These are phyloP conservation scores for Drosophila triauraria DNA, from an alignment of 1,140 invertebrate species.

Conservation along the genomic window DNA sequence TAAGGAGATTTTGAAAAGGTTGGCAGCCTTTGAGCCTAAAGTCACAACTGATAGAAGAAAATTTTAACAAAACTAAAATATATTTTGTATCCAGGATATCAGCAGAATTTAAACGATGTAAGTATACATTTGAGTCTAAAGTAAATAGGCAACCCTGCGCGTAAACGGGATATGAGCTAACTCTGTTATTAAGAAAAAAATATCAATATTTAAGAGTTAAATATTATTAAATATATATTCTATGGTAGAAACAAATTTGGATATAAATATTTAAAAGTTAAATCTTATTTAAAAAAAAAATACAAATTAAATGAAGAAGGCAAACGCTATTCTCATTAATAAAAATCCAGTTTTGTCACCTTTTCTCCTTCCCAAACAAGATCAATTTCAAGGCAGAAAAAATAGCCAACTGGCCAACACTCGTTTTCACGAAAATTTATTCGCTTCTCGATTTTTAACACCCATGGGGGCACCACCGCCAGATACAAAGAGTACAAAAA, in stretches of 20 bases:
- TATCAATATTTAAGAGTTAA: neutral
- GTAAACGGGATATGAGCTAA: neutral
- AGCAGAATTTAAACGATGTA: neutral
- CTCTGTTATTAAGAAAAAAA: neutral
- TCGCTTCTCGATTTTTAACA: conserved; percentile 79
- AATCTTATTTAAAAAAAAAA: too few species aligned
- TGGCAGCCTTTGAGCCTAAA: too few species aligned
- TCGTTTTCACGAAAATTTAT: conserved; percentile 65
- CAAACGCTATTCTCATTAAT: too few species aligned
- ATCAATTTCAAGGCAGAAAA: too few species aligned
- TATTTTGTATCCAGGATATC: too few species aligned
- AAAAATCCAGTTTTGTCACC: too few species aligned
- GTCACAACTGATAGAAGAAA: neutral
- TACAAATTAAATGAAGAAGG: too few species aligned
- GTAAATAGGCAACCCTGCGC: neutral
- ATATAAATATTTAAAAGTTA: too few species aligned
- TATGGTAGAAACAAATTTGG: too few species aligned
- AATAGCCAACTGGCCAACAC: neutral
- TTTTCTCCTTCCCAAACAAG: neutral
- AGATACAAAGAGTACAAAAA: conserved; percentile 27
- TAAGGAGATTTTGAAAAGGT: neutral
- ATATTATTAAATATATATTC: too few species aligned
- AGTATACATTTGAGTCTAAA: neutral
- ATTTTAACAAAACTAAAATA: neutral
- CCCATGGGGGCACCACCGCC: conserved; percentile 67